Evolutionary conservation across 2,797 vertebrate genomes (phyloP), one percentile per base, ranked within the genome.

Genomic region (Ataeniobius toweri): DNA sequence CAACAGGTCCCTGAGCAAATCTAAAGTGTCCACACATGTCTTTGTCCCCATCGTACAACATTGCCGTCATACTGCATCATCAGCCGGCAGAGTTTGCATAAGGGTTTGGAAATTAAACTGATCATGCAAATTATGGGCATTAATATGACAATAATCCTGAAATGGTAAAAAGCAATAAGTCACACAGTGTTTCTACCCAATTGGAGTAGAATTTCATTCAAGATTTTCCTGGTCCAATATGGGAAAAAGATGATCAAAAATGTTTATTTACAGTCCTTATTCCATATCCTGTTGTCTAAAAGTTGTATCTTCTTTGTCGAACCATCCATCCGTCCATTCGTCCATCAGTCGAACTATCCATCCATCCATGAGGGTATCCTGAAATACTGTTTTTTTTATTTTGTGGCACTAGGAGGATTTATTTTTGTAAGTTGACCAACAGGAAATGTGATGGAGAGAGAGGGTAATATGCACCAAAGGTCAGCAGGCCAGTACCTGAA

Each of bases 1-100:
- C 94, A 91, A 90, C 78, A 73, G 87, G 89, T 92, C 92, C 92
- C 94, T 50, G 88, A 89, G 86, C 91, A 84, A 86, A 80, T 81
- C 90, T 67, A 78, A 88, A 84, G 85, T 89, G 93, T 93, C 93
- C 89, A 89, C 88, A 90, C 87, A 84, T 84, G 92, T 94, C 90
- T 89, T 74, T 86, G 85, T 92, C 80, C 80, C 79, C 79, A 84
- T 91, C 91, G 89, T 20, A 81, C 80, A 69, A 50, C 55, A 82
- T 76, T 28, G 28, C 73, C 71, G 75, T 61, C 65, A 70, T 80
- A 26, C 70, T 18, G 14, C 77, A 51, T 41, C 77, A 28, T 24
- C 73, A 69, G 71, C 76, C 80, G 80, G 78, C 75, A n/a, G 74
- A 74, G 74, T 68, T 3, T 55, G 53, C 69, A 46, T 48, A 36